These are phyloP conservation scores for Chelonus insularis DNA, from an alignment of 1,140 invertebrate genomes.

Conservation along the genomic window DNA sequence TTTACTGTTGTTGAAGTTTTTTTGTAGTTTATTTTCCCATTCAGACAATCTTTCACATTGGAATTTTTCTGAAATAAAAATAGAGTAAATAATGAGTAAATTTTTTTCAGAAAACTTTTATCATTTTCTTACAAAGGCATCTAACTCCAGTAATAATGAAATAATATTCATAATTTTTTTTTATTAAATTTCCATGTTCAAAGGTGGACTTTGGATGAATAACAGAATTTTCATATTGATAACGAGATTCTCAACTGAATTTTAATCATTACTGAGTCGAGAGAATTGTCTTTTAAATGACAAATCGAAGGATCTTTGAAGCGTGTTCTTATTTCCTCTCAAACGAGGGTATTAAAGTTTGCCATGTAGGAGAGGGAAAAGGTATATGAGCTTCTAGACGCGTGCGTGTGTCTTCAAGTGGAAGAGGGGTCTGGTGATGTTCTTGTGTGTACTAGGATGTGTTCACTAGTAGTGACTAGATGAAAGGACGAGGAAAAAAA, in stretches of 20 bases:
- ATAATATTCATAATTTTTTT: no score
- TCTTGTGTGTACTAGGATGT: conserved; percentile 8
- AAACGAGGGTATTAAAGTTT: conserved; percentile 25
- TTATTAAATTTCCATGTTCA: no score
- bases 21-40: no score
- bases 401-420: conserved; percentile 24
- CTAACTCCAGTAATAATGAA: no score
- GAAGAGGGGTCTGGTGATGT: conserved; percentile 8
- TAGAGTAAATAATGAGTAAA: no score
- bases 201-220: no score
- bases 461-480: conserved; percentile 1
- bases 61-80: no score
- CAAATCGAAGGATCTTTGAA: background rate
- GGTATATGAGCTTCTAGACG: conserved; percentile 19
- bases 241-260: background rate
- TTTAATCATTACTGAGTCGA: background rate
- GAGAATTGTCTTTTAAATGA: background rate
- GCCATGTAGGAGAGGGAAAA: background rate
- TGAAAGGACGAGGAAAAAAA: no score
- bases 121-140: no score
- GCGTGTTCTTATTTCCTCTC: conserved; percentile 32
- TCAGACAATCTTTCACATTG: no score
- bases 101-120: no score
- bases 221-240: background rate
- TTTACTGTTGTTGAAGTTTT: no score